Base-by-base conservation (phyloP, 30 jellyfish, hydroid and myxozoan genomes). In the Nemopilema nomurai region DNA sequence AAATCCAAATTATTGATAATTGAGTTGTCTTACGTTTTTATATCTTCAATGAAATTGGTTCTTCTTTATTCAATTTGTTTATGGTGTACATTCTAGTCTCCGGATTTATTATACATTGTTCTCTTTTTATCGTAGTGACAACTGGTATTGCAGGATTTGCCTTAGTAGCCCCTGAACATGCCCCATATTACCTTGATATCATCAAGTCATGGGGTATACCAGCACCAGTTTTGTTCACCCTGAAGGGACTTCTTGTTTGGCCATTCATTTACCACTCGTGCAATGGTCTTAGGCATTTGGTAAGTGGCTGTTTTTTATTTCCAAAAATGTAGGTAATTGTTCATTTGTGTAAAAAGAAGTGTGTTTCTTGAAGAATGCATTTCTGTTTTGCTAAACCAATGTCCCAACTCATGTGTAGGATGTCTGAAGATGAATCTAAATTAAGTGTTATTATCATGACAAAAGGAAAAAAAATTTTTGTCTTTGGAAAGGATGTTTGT, bases 281-380 rank as follows among this genome's bases (percentile, higher is more conserved):
- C 51, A 93, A 93, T 67, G 98, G 98, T 51, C 69, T 93, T 52
- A 80, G 98, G 67, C 98, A 93, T 85, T 85, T 93, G 94, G 98
- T 93, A 70, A 76, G 97, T 93, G 49, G n/a, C n/a, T n/a, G n/a
- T n/a, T n/a, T n/a, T n/a, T n/a, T n/a, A n/a, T n/a, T n/a, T n/a
- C n/a, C n/a, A n/a, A n/a, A n/a, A n/a, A n/a, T n/a, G n/a, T n/a
- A n/a, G n/a, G n/a, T n/a, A n/a, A n/a, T n/a, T n/a, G n/a, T n/a
- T n/a, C n/a, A n/a, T n/a, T n/a, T n/a, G n/a, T n/a, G n/a, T n/a
- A n/a, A n/a, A n/a, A n/a, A n/a, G n/a, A n/a, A n/a, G n/a, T n/a
- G n/a, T n/a, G n/a, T n/a, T n/a, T n/a, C n/a, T n/a, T n/a, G n/a
- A n/a, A n/a, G n/a, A n/a, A n/a, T n/a, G n/a, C n/a, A n/a, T n/a